Evolutionary conservation across 2,797 vertebrate genomes (phyloP).

Genomic region (Taenioides sp.): DNA sequence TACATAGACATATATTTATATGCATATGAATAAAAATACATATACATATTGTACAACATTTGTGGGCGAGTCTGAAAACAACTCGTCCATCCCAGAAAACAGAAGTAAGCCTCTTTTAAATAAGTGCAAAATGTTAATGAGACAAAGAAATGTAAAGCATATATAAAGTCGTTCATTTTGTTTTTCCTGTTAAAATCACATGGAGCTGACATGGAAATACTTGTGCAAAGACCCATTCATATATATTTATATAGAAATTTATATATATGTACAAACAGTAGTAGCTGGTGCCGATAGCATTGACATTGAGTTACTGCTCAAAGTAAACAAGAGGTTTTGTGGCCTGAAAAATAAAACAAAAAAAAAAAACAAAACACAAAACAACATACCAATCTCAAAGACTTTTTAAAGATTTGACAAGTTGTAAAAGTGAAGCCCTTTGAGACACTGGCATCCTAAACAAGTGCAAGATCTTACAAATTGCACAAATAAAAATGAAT

Average conservation of each 20-base stretch:
- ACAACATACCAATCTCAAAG: constrained; percentile 54
- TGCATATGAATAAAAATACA: constrained; percentile 86
- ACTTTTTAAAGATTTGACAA: constrained; percentile 27
- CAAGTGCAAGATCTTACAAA: constrained; percentile 55
- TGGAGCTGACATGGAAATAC: constrained; percentile 76
- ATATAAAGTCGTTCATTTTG: constrained; percentile 70
- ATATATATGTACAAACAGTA: constrained; percentile 72
- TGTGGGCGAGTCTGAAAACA: constrained; percentile 76
- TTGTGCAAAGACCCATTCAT: constrained; percentile 82
- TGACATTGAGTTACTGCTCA: constrained; percentile 69
- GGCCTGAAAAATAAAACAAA: constrained; percentile 49
- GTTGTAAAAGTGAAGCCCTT: constrained; percentile 4
- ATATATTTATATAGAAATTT: constrained; percentile 76
- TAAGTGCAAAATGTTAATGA: constrained; percentile 88
- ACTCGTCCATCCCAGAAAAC: constrained; percentile 74
- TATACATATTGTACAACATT: constrained; percentile 84
- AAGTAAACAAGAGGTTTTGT: constrained; percentile 46
- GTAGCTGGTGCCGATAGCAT: constrained; percentile 72
- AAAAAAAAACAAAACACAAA: constrained; percentile 24
- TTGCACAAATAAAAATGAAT: constrained; percentile 35
- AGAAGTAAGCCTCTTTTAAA: constrained; percentile 79
- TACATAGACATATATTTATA: constrained; percentile 87
- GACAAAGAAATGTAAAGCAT: constrained; percentile 82
- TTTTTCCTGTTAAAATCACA: constrained; percentile 75
- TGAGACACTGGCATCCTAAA: constrained; percentile 21